Evolutionary conservation across 2,113 vertebrate genomes (phyloP).

Genomic region (Haemorhous mexicanus): DNA sequence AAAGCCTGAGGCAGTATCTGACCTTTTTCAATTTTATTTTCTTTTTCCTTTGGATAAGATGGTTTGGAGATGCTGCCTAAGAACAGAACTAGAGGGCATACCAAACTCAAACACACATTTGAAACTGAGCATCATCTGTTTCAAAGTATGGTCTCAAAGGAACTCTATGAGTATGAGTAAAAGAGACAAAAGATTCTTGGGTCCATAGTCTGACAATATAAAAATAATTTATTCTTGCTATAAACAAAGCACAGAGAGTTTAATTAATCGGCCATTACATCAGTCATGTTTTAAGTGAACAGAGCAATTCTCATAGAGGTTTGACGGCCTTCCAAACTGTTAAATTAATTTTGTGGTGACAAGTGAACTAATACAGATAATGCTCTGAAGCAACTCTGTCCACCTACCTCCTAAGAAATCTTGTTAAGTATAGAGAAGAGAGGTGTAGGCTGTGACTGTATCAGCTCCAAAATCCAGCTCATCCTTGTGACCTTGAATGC

Average conservation of each 20-base stretch:
- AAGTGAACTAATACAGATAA: neutral
- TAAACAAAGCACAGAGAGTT: neutral
- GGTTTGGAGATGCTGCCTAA: neutral
- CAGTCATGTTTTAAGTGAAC: neutral
- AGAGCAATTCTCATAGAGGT: neutral
- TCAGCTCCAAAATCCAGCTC: neutral
- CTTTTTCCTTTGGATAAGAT: neutral
- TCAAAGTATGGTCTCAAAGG: neutral
- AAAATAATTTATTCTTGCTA: neutral
- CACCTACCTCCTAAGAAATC: neutral
- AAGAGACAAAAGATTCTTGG: neutral
- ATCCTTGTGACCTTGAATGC: neutral
- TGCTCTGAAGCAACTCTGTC: neutral
- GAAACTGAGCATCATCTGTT: neutral
- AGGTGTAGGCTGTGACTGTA: neutral
- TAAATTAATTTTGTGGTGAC: neutral
- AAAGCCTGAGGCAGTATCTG: slow-evolving; percentile 27
- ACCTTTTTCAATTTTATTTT: neutral
- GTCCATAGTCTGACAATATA: neutral
- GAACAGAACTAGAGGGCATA: neutral
- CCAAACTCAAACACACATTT: neutral
- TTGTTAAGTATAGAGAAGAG: neutral
- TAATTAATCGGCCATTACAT: neutral
- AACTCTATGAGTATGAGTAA: neutral
- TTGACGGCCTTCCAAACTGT: neutral